Evolutionary conservation across 1,140 invertebrate genomes (phyloP).

Genomic region (Zaprionus inermis): DNA sequence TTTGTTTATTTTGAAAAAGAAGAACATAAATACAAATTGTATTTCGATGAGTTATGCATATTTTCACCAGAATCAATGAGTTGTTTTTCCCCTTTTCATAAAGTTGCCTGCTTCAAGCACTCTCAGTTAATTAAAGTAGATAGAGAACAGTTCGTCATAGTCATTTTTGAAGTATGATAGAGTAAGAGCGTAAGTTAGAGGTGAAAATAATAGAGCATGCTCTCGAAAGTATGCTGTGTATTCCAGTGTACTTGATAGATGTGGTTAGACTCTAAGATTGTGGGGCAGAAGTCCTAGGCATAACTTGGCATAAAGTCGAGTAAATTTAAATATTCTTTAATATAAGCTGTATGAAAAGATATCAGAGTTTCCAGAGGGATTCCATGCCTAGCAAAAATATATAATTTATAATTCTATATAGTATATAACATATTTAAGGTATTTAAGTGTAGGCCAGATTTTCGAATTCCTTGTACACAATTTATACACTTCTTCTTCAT

Average conservation of each 20-base stretch:
- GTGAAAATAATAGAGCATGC: not conserved
- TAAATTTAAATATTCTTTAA: too few relatives aligned
- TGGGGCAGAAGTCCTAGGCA: too few relatives aligned
- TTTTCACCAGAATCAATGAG: constrained; percentile 23
- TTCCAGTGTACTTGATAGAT: not conserved
- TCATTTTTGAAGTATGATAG: not conserved
- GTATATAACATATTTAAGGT: not conserved
- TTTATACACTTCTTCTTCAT: not conserved
- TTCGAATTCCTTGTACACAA: not conserved
- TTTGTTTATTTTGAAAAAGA: constrained; percentile 39
- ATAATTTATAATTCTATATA: not conserved
- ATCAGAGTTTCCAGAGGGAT: too few relatives aligned
- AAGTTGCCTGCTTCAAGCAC: not conserved
- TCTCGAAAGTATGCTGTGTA: constrained; percentile 35
- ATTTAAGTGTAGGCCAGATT: too few relatives aligned
- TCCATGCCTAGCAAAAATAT: too few relatives aligned
- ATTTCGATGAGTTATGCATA: constrained; percentile 33
- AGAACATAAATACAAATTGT: constrained; percentile 9
- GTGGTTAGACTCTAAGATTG: not conserved
- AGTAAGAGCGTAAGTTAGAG: not conserved
- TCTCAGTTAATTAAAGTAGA: constrained; percentile 38
- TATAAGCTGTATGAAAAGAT: too few relatives aligned
- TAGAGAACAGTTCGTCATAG: not conserved
- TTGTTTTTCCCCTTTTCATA: constrained; percentile 9
- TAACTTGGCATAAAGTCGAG: too few relatives aligned